phyloP scores from a whole-genome alignment of 2,888 invertebrate genomes.

The Nasonia oneida region DNA sequence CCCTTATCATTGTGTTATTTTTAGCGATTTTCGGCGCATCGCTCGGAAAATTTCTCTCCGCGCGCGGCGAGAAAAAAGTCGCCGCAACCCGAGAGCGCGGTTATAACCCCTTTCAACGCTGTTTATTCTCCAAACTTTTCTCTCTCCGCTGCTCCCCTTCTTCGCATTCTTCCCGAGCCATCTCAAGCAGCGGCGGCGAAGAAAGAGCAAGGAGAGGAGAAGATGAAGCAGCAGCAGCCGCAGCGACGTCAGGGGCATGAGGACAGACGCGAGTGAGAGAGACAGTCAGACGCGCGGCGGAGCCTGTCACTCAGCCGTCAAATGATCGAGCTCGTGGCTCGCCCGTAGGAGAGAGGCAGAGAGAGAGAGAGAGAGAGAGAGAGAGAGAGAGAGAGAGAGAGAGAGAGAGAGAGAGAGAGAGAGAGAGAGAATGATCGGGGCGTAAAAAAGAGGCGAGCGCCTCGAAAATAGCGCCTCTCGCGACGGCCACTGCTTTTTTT shows the following conservation, averaged over 20 bases:
- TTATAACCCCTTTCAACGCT: slow-evolving; percentile 28
- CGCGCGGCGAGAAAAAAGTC: neutral
- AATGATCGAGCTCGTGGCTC: slow-evolving; percentile 61
- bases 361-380: neutral
- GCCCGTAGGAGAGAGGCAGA: slow-evolving; percentile 7
- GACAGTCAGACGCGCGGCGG: slow-evolving; percentile 61
- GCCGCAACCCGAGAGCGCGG: slow-evolving; percentile 1
- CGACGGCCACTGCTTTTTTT: neutral
- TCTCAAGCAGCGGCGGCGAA: slow-evolving; percentile 14
- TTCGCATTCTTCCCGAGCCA: neutral
- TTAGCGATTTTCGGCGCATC: slow-evolving; percentile 6
- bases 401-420: too few species aligned
- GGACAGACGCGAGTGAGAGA: slow-evolving; percentile 60
- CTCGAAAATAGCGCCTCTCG: slow-evolving; percentile 45
- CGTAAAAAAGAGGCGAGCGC: slow-evolving; percentile 50
- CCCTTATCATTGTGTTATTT: neutral
- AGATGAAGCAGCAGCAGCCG: slow-evolving; percentile 29
- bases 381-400: slow-evolving; percentile 9
- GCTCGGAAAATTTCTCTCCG: neutral
- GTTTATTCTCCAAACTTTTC: slow-evolving; percentile 36
- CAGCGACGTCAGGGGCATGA: slow-evolving; percentile 31
- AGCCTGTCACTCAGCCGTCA: slow-evolving; percentile 73
- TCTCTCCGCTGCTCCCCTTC: neutral
- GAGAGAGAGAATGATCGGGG: slow-evolving; percentile 48
- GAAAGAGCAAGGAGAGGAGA: slow-evolving; percentile 7